Base-by-base conservation (phyloP, 2,797 vertebrate genomes). In the Sebastes steindachneri region DNA sequence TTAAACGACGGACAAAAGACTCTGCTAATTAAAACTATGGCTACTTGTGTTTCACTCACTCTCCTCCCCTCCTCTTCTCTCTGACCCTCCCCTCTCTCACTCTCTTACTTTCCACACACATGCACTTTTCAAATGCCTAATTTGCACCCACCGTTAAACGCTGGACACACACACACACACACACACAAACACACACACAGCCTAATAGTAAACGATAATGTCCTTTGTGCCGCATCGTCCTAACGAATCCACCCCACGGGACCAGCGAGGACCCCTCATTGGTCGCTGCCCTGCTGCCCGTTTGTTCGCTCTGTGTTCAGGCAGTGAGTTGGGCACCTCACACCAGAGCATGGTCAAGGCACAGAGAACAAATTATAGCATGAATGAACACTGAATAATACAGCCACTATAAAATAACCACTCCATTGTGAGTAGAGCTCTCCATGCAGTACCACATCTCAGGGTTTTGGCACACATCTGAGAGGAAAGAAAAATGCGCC, bases 11-110 rank as follows among this genome's bases (percentile, higher is more conserved):
- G 37, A 89, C 80, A 87, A 92, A 89, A 85, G 77, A 73, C 66
- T 65, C 65, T 53, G 68, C 73, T 92, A 77, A 91, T 92, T 93
- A 88, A 90, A 91, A 90, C 88, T 84, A 87, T 83, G 85, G 86
- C 87, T 81, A 86, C 84, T 90, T 93, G 75, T 92, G 85, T 89
- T 87, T 86, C 80, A 59, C 80, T 89, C 77, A 45, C 76, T 77
- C 68, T 51, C 69, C 57, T 67, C 55, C 66, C 37, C 37, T 65
- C 37, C 62, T 65, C 71, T 77, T 60, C 75, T 83, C 65, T 69
- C 63, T 55, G 58, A 73, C 80, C 70, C 68, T 75, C 75, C 79
- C 66, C 73, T 77, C 21, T 64, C 67, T 77, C 63, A 33, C 68
- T 31, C 55, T 77, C 73, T 76, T 75, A 35, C 63, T 80, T 76